Conservation (phyloP, 2,113 vertebrate species). For the Elephas maximus region DNA sequence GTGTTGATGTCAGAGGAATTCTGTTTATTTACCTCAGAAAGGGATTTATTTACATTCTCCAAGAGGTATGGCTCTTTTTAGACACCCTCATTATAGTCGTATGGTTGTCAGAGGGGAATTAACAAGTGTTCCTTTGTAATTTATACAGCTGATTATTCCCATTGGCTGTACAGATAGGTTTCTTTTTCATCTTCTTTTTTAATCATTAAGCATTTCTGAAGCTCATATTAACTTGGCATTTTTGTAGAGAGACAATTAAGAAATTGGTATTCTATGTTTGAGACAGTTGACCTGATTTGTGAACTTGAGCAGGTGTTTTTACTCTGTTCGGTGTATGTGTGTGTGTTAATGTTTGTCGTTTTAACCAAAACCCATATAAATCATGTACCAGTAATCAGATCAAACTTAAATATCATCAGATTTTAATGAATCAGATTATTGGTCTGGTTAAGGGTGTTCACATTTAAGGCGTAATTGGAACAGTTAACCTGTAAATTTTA, state of each 20-base stretch:
- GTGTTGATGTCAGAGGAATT: neutral
- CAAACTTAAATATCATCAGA: neutral
- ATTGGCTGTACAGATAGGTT: neutral
- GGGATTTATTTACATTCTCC: constrained; percentile 43
- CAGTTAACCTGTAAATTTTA: neutral
- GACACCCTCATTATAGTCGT: neutral
- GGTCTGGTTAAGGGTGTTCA: constrained; percentile 22
- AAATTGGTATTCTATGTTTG: neutral
- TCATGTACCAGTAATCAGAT: neutral
- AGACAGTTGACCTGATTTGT: constrained; percentile 9
- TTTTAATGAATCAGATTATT: constrained; percentile 38
- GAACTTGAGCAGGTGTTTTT: constrained; percentile 34
- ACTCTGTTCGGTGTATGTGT: neutral
- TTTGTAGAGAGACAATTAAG: constrained; percentile 38
- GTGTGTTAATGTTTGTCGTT: neutral
- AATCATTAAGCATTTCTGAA: constrained; percentile 58
- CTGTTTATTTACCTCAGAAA: constrained; percentile 37
- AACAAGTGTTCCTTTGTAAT: constrained; percentile 34
- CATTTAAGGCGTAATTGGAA: constrained; percentile 44
- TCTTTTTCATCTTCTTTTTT: neutral
- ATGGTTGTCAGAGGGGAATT: constrained; percentile 55
- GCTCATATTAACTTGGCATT: constrained; percentile 31
- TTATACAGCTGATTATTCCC: constrained; percentile 13
- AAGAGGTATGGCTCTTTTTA: constrained; percentile 37
- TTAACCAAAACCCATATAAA: neutral